Percentiles rank a stretch among this genome's conserved stretches.
phyloP scores from a whole-genome alignment of 1,140 invertebrate genomes.

The Littorina saxatilis region DNA sequence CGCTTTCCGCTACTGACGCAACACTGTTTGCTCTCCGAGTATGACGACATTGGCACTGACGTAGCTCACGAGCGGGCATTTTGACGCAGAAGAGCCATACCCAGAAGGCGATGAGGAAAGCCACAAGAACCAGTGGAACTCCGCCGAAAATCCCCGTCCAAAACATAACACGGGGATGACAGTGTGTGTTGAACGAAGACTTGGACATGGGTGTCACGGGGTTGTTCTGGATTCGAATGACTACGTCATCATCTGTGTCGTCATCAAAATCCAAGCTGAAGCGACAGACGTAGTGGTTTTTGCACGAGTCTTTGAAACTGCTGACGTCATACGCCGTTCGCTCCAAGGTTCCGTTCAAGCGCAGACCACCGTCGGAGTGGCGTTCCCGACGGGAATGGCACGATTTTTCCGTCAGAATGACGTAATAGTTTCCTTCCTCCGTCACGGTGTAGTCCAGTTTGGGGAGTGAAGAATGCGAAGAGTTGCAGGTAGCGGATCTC shows the following conservation, averaged over 20 bases:
- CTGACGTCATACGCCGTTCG: background rate
- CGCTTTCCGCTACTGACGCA: background rate
- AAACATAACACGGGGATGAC: background rate
- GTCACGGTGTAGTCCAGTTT: background rate
- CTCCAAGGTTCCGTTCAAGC: background rate
- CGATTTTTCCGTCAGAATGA: background rate
- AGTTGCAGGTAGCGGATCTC: background rate
- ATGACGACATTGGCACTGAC: background rate
- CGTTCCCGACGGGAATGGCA: background rate
- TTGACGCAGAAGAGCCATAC: background rate
- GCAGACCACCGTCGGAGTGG: background rate
- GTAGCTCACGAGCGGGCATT: background rate
- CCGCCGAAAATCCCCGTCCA: background rate
- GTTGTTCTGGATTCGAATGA: background rate
- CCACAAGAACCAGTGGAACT: background rate
- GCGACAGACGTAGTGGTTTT: background rate
- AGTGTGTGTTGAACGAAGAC: background rate
- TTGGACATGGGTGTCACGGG: background rate
- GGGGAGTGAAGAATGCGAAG: background rate
- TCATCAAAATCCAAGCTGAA: constrained; percentile 1
- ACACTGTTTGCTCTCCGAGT: background rate
- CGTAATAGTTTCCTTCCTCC: background rate
- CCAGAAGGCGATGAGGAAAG: background rate
- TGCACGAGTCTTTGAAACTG: background rate
- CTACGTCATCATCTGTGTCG: background rate